These are phyloP conservation scores for Litocranius walleri DNA, from an alignment of 2,113 vertebrate genomes.

Conservation along the genomic window DNA sequence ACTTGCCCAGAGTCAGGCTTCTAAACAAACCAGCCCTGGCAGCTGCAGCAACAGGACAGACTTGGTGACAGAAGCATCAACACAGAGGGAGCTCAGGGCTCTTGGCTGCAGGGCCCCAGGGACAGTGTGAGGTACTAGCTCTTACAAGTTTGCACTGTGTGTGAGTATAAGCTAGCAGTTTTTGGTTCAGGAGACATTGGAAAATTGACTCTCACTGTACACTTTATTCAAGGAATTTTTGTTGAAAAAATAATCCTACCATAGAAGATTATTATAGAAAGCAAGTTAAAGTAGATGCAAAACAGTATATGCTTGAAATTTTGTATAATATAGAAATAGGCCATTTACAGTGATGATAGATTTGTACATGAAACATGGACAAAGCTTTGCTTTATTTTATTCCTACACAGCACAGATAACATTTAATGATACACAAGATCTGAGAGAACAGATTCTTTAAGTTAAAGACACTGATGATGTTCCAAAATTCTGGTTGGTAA, in stretches of 20 bases:
- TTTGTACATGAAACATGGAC: constrained; percentile 89
- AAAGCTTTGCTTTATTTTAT: constrained; percentile 90
- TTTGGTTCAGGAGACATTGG: constrained; percentile 91
- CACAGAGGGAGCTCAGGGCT: not conserved
- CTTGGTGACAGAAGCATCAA: not conserved
- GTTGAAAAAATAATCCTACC: not conserved
- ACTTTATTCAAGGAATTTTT: not conserved
- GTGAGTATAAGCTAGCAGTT: constrained; percentile 93
- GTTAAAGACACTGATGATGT: constrained; percentile 91
- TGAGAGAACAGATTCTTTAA: constrained; percentile 88
- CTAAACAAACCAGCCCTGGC: not conserved
- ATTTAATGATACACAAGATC: constrained; percentile 88
- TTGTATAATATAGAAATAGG: constrained; percentile 84
- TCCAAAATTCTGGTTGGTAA: constrained; percentile 97
- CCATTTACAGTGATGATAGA: constrained; percentile 88
- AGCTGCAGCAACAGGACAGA: not conserved
- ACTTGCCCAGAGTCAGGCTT: not conserved
- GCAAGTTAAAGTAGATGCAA: constrained; percentile 92
- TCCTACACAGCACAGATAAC: constrained; percentile 89
- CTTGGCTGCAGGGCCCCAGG: not conserved
- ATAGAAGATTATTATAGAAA: constrained; percentile 37
- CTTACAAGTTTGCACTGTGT: constrained; percentile 85
- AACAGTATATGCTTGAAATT: constrained; percentile 90
- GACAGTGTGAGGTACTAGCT: constrained; percentile 62
- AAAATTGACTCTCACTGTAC: constrained; percentile 84